Conservation (phyloP, 2,797 vertebrate genomes). For the Argentina silus region DNA sequence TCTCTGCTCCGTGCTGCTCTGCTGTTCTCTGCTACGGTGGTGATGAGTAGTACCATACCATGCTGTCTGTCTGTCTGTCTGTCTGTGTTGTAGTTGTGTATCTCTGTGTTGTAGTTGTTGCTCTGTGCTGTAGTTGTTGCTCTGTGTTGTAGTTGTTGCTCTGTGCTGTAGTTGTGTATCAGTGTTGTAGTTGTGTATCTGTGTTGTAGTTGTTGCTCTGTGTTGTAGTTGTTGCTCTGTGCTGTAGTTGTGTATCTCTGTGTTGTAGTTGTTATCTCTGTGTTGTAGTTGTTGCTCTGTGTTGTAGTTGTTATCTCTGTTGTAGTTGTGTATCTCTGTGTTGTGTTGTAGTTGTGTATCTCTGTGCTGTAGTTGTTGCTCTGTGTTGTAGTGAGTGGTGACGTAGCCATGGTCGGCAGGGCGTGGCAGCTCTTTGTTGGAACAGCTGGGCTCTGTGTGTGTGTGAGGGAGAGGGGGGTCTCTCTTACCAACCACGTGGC, state of each 20-base stretch:
- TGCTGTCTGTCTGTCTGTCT: neutral
- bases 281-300: neutral
- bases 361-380: constrained; percentile 1
- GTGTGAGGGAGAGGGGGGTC: too few species aligned
- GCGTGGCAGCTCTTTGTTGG: constrained; percentile 57
- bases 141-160: neutral
- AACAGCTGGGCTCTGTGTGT: constrained; percentile 57
- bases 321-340: neutral
- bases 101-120: neutral
- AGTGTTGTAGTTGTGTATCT: too few species aligned
- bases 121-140: neutral
- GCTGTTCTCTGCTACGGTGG: too few species aligned
- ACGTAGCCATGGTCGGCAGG: neutral
- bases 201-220: neutral
- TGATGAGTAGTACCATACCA: too few species aligned
- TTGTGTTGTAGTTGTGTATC: neutral
- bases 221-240: neutral
- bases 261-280: constrained; percentile 3
- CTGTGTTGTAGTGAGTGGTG: neutral
- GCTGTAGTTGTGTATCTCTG: neutral
- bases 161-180: neutral
- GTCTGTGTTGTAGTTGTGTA: neutral
- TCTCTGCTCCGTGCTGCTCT: too few species aligned
- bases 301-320: neutral
- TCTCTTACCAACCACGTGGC: neutral